Evolutionary conservation across 2,797 vertebrate genomes (phyloP), one percentile per base, ranked within the genome.

Genomic region (Ara ararauna): DNA sequence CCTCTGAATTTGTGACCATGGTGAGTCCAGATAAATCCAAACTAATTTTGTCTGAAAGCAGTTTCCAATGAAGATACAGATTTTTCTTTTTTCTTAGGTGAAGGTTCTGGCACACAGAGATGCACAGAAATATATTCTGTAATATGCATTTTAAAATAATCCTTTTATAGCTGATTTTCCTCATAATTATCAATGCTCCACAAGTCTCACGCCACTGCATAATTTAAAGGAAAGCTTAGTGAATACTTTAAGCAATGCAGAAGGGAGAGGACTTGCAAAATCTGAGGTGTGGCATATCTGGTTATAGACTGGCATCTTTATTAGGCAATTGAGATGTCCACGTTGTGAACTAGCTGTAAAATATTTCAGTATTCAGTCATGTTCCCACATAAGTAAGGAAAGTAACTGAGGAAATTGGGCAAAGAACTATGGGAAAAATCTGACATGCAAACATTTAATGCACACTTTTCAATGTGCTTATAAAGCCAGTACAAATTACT

Each of bases 211-310:
- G 34, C 42, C 54, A 61, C 66, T 84, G 54, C 60, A 70, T 81
- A 66, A 90, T 87, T 86, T 94, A 87, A 73, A 93, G 67, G 8
- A 92, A 73, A 93, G 77, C 17, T 87, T 60, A 66, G 47, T 1
- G 13, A 83, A 68, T 72, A 68, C 45, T 78, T 86, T 34, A 84
- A 81, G 47, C 2, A 5, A 58, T 19, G 7, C 27, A 89, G 34
- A 13, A 85, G 29, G 34, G 26, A 71, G 12, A 81, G 16, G 16
- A 50, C 8, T 75, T 78, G 19, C 60, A 75, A 89, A 72, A 70
- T 30, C 45, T 76, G 74, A 66, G 21, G 23, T 54, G 30, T 77
- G 24, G 23, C 34, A n/a, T 75, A 85, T n/a, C 16, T 11, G 0
- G 12, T 54, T 65, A 48, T 34, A 48, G 10, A 45, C 8, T 56